A percentile compares a stretch with the other conserved stretches of the same genome.
phyloP scores from a whole-genome alignment of 1,140 invertebrate genomes.

The Laupala kohalensis region DNA sequence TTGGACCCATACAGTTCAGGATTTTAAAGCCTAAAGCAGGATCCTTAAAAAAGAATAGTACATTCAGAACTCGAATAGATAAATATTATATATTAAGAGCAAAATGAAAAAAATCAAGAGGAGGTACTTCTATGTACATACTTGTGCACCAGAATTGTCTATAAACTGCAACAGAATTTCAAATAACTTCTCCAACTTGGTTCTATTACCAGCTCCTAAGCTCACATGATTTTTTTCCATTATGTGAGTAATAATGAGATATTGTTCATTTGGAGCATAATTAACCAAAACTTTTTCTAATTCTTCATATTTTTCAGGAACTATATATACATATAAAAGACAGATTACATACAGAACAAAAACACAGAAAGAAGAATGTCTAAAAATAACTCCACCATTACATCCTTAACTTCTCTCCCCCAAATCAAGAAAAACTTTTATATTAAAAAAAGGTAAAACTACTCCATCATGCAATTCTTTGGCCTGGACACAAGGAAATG shows the following conservation, averaged over 20 bases:
- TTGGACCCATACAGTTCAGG: constrained; percentile 40
- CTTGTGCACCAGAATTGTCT: constrained; percentile 40
- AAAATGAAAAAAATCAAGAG: background rate
- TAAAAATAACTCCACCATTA: no score
- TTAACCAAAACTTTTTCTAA: constrained; percentile 47
- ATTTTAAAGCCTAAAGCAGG: constrained; percentile 17
- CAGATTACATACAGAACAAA: background rate
- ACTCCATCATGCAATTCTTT: no score
- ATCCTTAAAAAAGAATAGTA: background rate
- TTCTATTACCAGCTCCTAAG: constrained; percentile 58
- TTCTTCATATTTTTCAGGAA: constrained; percentile 50
- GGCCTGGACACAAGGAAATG: no score
- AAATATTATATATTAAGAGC: background rate
- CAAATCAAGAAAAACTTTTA: background rate
- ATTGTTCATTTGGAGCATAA: constrained; percentile 45
- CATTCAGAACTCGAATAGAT: no score
- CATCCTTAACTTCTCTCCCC: no score
- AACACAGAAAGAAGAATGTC: background rate
- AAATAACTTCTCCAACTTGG: constrained; percentile 57
- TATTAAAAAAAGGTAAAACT: no score
- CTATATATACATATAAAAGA: constrained; percentile 25
- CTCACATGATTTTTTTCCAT: constrained; percentile 76
- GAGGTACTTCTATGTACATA: no score
- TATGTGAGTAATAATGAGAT: constrained; percentile 61
- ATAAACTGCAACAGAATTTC: constrained; percentile 60